Evolutionary conservation across 1,140 invertebrate genomes (phyloP), one percentile per base, ranked within the genome.

Genomic region (Zophobas morio): DNA sequence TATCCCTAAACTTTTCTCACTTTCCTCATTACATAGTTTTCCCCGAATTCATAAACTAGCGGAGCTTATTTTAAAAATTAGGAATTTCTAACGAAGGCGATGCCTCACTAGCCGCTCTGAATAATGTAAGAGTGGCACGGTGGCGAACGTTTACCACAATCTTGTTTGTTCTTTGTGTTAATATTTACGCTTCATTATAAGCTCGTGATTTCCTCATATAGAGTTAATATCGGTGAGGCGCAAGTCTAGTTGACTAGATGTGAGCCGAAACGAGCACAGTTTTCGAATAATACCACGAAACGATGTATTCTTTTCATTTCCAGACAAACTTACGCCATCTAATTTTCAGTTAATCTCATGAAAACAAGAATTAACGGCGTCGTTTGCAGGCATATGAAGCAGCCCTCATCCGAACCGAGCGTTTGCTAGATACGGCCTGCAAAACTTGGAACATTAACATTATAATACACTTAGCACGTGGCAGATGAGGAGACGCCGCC

Each of bases 331-430:
- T 84, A 75, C 84, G 82, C 82, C 84, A 85, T 85, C 84, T 86
- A 86, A 85, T 86, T 85, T 85, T 83, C 83, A 85, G 84, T 86
- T 86, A 86, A 86, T 85, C 85, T 85, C 82, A 78, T 78, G 81
- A 81, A 85, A 85, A 86, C 84, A 84, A 85, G 84, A 86, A 86
- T 85, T 84, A 86, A 85, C 84, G 84, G 81, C 84, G 84, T 82
- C 83, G 82, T 86, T 86, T 84, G 78, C 83, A 82, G 83, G 84
- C 84, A 83, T 84, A 83, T 84, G 82, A 84, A 85, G 80, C 79
- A 79, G 74, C 75, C 82, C 80, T 79, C 82, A 79, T 80, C 78
- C 80, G 74, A 74, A 77, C 76, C 73, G 75, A 75, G 56, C 60
- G 74, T 70, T 71, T 70, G 78, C 63, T 70, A 75, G 73, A 71